Conservation (phyloP, 1,140 invertebrate species). For the Drosophila seguyi region DNA sequence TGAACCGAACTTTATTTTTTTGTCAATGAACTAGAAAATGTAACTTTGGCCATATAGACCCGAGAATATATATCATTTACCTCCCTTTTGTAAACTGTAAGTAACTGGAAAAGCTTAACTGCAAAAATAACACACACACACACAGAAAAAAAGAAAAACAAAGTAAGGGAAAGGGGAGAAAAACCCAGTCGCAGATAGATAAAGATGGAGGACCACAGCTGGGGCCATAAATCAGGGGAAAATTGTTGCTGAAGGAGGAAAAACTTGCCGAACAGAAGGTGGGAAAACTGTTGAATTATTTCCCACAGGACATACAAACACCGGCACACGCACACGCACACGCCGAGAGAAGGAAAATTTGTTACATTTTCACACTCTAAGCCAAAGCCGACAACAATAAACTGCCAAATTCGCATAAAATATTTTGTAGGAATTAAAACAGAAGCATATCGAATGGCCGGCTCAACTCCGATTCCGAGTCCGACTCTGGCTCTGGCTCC, state of each 20-base stretch:
- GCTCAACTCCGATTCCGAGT: not conserved
- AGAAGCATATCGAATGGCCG: constrained; percentile 68
- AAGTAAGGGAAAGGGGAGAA: not conserved
- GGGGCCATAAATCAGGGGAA: constrained; percentile 44
- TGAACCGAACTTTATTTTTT: constrained; percentile 31
- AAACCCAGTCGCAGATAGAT: constrained; percentile 26
- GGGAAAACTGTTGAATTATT: constrained; percentile 67
- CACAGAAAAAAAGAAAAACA: not conserved
- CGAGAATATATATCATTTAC: constrained; percentile 40
- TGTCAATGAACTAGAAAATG: constrained; percentile 47
- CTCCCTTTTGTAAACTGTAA: constrained; percentile 30
- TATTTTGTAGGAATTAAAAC: constrained; percentile 67
- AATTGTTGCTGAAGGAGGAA: constrained; percentile 50
- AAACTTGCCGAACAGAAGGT: constrained; percentile 50
- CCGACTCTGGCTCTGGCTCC: not conserved
- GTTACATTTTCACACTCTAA: constrained; percentile 62
- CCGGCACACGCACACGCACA: constrained; percentile 12
- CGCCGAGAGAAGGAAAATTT: constrained; percentile 17
- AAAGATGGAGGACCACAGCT: constrained; percentile 41
- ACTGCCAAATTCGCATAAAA: constrained; percentile 65
- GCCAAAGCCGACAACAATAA: constrained; percentile 56
- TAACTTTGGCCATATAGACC: constrained; percentile 17
- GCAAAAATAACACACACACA: not conserved
- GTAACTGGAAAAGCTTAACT: constrained; percentile 42
- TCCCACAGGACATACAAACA: constrained; percentile 42